Base-by-base conservation (phyloP, 1,140 invertebrate genomes). In the Bombus polaris region DNA sequence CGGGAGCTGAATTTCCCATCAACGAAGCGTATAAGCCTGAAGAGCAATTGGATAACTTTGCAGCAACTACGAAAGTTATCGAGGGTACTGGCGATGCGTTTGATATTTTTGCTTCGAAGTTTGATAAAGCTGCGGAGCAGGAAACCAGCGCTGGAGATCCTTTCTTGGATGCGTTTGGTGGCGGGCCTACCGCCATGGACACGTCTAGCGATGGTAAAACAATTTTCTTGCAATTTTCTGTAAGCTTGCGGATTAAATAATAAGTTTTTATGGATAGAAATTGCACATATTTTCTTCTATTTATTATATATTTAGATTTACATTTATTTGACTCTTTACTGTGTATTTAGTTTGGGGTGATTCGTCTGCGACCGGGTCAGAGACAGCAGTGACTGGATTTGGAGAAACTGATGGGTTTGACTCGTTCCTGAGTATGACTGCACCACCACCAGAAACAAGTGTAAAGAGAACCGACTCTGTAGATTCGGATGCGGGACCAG, bases 41-140 rank as follows among this genome's bases (percentile, higher is more conserved):
- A 12, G 89, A 93, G 5, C 74, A 92, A 22, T 66, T 94, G n/a
- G 92, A 94, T 53, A 89, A 90, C 57, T 93, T 94, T 25, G 86
- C 92, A 0, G 90, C 66, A 44, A 89, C 96, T 91, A 91, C 95
- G 85, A 90, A 95, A 93, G 81, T 94, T 90, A 88, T 95, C 89
- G 86, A 96, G 94, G 70, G 57, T 9, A 89, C 92, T 0, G 94
- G 95, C 4, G 97, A 97, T 86, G 96, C 96, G 32, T 98, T 98
- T 83, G 98, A 98, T 94, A 98, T 97, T 2, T 98, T 98, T 91
- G 97, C 98, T 5, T 97, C 97, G 2, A 98, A 98, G 93, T 98
- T 98, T 90, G 98, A 98, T 75, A 97, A 96, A 70, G 96, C 96
- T 8, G 96, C 96, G 18, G 96, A 97, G 92, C 92, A 94, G 73